Evolutionary conservation across 2,797 vertebrate genomes (phyloP), one percentile per base, ranked within the genome.

Genomic region (Tauraco hartlaubi): DNA sequence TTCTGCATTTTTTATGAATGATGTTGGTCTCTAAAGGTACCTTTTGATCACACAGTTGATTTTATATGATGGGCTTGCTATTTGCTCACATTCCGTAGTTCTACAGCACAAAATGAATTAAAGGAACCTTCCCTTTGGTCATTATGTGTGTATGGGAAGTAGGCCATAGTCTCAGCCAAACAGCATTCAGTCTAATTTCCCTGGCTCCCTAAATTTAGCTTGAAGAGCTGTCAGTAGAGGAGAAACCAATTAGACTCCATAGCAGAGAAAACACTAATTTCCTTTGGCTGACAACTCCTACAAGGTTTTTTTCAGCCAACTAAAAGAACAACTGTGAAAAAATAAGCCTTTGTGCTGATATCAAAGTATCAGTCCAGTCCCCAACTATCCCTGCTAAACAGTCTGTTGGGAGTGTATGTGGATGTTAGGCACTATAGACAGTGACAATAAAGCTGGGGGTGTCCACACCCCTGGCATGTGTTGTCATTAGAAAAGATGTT

Each of bases 261-360:
- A 88, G 82, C 93, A 89, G 77, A 85, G 83, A 94, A 95, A 95
- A 94, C 74, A 95, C 85, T 94, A 43, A 92, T 96, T 96, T 92
- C 69, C 74, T 94, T 95, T 88, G 77, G 75, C 94, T 92, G 89
- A 86, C 92, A 91, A 54, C 56, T 90, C 67, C 81, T 96, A 55
- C 88, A 86, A 86, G 71, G 63, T 10, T 0, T 33, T 81, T 74
- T 82, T 84, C 58, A 83, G 69, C 73, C 46, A 77, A 81, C 61
- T 46, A 25, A 15, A 85, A 89, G 56, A 88, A 41, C 20, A 80
- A 35, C 66, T 92, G 39, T 81, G 61, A 67, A 74, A 74, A 85
- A 74, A 49, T 7, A 37, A 66, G 19, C 46, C 39, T 62, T 76
- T 91, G 55, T 3, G 3, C 39, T 69, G 67, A 2, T 55, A 15